Evolutionary conservation across 2,113 vertebrate species (phyloP), one percentile per base, ranked within the genome.

Genomic region (Columbina picui): DNA sequence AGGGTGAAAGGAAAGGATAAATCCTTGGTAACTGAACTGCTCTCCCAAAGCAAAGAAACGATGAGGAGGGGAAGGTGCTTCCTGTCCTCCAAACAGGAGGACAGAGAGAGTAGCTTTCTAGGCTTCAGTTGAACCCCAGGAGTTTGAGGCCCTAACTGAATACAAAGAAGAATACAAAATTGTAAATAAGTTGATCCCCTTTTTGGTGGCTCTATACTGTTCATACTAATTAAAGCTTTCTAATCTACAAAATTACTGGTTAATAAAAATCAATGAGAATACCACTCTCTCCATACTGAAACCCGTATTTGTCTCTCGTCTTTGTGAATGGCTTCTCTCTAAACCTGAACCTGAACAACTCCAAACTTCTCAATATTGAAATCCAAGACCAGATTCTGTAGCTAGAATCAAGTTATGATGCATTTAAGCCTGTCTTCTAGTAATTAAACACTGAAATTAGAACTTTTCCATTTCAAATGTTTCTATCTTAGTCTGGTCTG

Each of bases 11-110:
- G 27, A 59, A 87, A 82, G 34, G 10, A 84, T 50, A 69, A 47
- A 49, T 5, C 8, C 10, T 5, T 2, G 1, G 39, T 25, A 53
- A 17, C 17, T n/a, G 23, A 41, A 43, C 0, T 50, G 39, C 16
- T 32, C 22, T 69, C 45, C 65, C 55, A 87, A 21, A 81, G 30
- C 8, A 77, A 87, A 68, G 34, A 45, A 38, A 67, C 4, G 16
- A 76, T 11, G 7, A 64, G 14, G 26, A 77, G 21, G 27, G 18
- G 30, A 84, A 74, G 30, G 41, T 53, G 30, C 9, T 76, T 73
- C 43, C 15, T 52, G 18, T 21, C 49, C 25, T 81, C 63, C 53
- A 70, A 63, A 85, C 1, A 0, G 8, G 23, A 70, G 38, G 36
- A 70, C 84, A 19, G 27, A 84, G 45, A 77, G 8, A 57, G 7